Evolutionary conservation across 2,797 vertebrate genomes (phyloP), one percentile per base, ranked within the genome.

Genomic region (Ptychobarbus kaznakovi): DNA sequence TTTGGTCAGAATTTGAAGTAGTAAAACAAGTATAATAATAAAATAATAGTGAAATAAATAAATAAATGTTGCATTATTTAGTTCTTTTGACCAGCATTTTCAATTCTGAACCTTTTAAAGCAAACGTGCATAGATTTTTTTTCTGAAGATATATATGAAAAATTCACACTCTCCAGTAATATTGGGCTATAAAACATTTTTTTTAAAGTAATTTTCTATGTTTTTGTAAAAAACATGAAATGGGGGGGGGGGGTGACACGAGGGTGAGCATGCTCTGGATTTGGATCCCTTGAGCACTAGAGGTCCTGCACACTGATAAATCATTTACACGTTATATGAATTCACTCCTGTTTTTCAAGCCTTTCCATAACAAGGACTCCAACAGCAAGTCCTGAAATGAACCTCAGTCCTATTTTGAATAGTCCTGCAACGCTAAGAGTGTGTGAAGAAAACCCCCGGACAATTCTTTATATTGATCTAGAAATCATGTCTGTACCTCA

Each of bases 351-450:
- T 49, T 22, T n/a, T 74, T 63, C 58, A 28, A 63, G 58, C 58
- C n/a, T 28, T 63, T 63, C 58, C 58, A 63, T 40, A 78, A 61
- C 25, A 69, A 56, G 53, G 16, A 82, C 40, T 78, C 56, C 66
- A 78, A 75, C 16, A 81, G 28, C 53, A 72, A 49, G n/a, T 73
- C 83, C 74, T 58, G 58, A 2, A 75, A 13, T 73, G 44, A 61
- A 61, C 58, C 58, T 61, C n/a, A 13, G n/a, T 61, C 58, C 58
- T 61, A 13, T 25, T 61, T 5, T 61, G 56, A 61, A 61, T 11
- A 4, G 58, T 61, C 22, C 56, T 61, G 58, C 58, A 25, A 25
- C 6, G n/a, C 58, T 10, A 25, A 25, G 58, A 13, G 58, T 25
- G 10, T 61, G 58, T 25, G n/a, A 25, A 25, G 58, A 61, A 25